Evolutionary conservation across 2,888 invertebrate species (phyloP).

Genomic region (Papilio demoleus): DNA sequence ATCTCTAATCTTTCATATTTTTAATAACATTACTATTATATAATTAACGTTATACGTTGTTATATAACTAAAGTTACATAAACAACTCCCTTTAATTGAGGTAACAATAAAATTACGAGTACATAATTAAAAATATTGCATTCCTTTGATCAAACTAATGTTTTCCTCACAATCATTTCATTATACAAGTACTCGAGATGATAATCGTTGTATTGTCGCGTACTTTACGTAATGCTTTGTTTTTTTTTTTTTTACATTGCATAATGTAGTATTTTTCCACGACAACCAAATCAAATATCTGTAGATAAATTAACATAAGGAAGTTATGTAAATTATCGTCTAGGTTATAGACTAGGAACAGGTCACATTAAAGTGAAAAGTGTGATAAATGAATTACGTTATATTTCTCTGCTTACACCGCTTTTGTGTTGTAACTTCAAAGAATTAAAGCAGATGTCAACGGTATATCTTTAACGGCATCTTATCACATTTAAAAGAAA

Average conservation of each 20-base stretch:
- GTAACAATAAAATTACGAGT: background rate
- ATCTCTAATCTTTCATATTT: background rate
- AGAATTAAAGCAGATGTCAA: background rate
- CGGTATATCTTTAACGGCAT: too few species aligned
- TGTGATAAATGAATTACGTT: background rate
- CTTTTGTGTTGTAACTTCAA: background rate
- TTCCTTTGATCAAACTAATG: constrained; percentile 1
- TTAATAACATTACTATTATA: background rate
- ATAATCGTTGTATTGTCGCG: constrained; percentile 22
- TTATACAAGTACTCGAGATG: constrained; percentile 22
- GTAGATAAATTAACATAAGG: background rate
- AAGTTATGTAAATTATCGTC: constrained; percentile 3
- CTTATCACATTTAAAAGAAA: background rate
- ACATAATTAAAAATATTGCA: background rate
- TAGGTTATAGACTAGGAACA: background rate
- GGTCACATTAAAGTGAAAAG: background rate
- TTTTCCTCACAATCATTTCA: constrained; percentile 31
- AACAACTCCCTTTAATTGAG: constrained; percentile 6
- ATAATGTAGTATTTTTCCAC: background rate
- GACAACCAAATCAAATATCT: constrained; percentile 6
- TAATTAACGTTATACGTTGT: background rate
- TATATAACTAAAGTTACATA: constrained; percentile 19
- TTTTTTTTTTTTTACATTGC: background rate
- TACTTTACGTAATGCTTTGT: constrained; percentile 14
- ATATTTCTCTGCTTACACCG: background rate